Base-by-base conservation (phyloP, 2,888 invertebrate genomes). In the Chrysolina americana region DNA sequence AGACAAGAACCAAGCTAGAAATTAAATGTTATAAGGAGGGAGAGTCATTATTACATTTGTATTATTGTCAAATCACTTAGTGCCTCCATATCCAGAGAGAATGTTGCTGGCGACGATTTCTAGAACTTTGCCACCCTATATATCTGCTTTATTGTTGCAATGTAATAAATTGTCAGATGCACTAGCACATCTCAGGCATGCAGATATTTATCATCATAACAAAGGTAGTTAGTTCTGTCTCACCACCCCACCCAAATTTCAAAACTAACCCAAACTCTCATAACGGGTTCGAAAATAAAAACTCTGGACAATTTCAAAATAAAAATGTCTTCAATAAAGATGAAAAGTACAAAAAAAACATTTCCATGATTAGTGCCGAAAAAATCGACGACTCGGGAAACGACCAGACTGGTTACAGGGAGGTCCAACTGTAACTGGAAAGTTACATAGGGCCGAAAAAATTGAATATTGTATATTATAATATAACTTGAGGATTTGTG, bases 341-440 rank as follows among this genome's bases (percentile, higher is more conserved):
- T n/a, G n/a, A n/a, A n/a, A n/a, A n/a, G n/a, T n/a, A n/a, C n/a
- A n/a, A n/a, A n/a, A n/a, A n/a, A n/a, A n/a, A n/a, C n/a, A n/a
- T n/a, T n/a, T n/a, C n/a, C n/a, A n/a, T n/a, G n/a, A n/a, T n/a
- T n/a, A n/a, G n/a, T n/a, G n/a, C n/a, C n/a, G n/a, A n/a, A n/a
- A n/a, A n/a, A n/a, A n/a, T n/a, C n/a, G n/a, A n/a, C n/a, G n/a
- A n/a, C n/a, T n/a, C n/a, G n/a, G n/a, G n/a, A n/a, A n/a, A n/a
- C n/a, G n/a, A n/a, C n/a, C n/a, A n/a, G n/a, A n/a, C n/a, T n/a
- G n/a, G n/a, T n/a, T n/a, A n/a, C n/a, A n/a, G n/a, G n/a, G n/a
- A n/a, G n/a, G n/a, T n/a, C n/a, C n/a, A 62, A 17, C 13, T 23
- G 36, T 62, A 28, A 62, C 62, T 62, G 62, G 62, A 28, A n/a